Evolutionary conservation across 2,888 invertebrate genomes (phyloP).

Genomic region (Caenorhabditis sp.): DNA sequence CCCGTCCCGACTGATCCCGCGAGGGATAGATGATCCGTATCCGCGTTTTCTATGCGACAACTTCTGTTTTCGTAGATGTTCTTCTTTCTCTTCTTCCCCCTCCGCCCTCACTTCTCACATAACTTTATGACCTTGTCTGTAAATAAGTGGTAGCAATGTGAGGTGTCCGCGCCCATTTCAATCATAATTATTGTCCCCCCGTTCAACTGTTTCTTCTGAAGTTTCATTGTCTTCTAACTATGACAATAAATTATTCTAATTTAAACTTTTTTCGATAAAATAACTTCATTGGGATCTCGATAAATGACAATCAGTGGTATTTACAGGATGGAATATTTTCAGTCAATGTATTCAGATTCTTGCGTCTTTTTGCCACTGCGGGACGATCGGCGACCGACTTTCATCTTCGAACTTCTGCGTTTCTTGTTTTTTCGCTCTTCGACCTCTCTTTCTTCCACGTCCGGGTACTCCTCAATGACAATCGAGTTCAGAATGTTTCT

Average conservation of each 20-base stretch:
- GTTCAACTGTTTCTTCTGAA: conserved; percentile 6
- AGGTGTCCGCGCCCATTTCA: conserved; percentile 30
- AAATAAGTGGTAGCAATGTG: conserved; percentile 58
- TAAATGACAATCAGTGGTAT: not conserved
- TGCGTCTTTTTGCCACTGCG: not conserved
- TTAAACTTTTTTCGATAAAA: conserved; percentile 14
- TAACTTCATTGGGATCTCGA: not conserved
- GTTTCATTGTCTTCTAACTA: conserved; percentile 43
- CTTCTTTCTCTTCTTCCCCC: too few species aligned
- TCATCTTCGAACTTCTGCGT: conserved; percentile 22
- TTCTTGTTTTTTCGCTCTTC: conserved; percentile 7
- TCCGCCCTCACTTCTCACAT: conserved; percentile 35
- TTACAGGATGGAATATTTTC: not conserved
- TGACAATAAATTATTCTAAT: conserved; percentile 59
- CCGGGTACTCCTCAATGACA: not conserved
- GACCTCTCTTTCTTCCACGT: not conserved
- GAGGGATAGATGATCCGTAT: conserved; percentile 24
- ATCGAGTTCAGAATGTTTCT: conserved; percentile 1
- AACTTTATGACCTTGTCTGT: conserved; percentile 56
- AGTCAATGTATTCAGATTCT: too few species aligned
- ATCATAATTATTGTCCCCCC: conserved; percentile 15
- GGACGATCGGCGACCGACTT: not conserved
- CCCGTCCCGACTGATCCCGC: conserved; percentile 29
- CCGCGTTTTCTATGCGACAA: conserved; percentile 54
- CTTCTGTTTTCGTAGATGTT: conserved; percentile 46